Evolutionary conservation across 2,888 invertebrate species (phyloP).

Genomic region (Tetranychus truncatus): DNA sequence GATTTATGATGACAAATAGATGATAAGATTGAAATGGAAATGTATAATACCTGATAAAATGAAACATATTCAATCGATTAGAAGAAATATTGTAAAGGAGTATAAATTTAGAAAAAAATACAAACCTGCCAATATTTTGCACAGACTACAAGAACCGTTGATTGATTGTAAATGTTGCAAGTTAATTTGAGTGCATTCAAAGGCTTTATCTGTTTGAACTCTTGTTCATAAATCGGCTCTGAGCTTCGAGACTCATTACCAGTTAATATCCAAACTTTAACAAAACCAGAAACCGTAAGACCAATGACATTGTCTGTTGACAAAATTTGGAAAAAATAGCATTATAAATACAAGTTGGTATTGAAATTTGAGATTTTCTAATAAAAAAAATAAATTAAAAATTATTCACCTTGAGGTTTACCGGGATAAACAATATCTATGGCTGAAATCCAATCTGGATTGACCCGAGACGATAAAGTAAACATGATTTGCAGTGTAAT

Average conservation of each 20-base stretch:
- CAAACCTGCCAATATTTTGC: slow-evolving; percentile 85
- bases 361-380: not conserved
- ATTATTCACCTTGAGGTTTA: slow-evolving; percentile 43
- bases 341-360: not conserved
- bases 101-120: slow-evolving; percentile 3
- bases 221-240: slow-evolving; percentile 58
- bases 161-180: slow-evolving; percentile 84
- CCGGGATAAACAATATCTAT: slow-evolving; percentile 49
- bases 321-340: not conserved
- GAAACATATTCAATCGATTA: too few species aligned
- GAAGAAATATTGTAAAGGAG: too few species aligned
- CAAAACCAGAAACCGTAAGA: slow-evolving; percentile 82
- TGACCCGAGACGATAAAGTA: slow-evolving; percentile 76
- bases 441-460: slow-evolving; percentile 96
- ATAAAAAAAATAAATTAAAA: slow-evolving; percentile 6
- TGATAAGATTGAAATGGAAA: slow-evolving; percentile 15
- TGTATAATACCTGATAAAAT: not conserved
- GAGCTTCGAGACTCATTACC: slow-evolving; percentile 54
- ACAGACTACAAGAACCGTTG: slow-evolving; percentile 88
- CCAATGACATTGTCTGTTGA: slow-evolving; percentile 66
- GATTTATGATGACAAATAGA: slow-evolving; percentile 31
- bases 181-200: slow-evolving; percentile 77
- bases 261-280: slow-evolving; percentile 86
- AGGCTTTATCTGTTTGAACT: slow-evolving; percentile 88
- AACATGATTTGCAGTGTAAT: slow-evolving; percentile 46